These are phyloP conservation scores for Temnothorax ravouxi DNA, from an alignment of 2,888 invertebrate genomes.

Conservation along the genomic window DNA sequence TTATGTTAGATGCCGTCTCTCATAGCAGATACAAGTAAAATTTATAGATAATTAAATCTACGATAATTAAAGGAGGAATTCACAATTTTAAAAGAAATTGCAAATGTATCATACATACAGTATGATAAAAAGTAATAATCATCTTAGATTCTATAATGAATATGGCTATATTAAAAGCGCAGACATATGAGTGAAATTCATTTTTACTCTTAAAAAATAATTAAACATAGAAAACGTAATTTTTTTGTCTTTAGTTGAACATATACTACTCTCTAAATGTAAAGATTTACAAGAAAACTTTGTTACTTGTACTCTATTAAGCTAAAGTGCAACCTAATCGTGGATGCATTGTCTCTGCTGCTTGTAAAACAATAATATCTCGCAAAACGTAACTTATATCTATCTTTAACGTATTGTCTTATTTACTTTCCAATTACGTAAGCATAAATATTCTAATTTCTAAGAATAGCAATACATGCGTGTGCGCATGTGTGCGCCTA, in stretches of 20 bases:
- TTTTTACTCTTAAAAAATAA: constrained; percentile 27
- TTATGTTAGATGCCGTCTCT: constrained; percentile 37
- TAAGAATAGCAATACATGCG: constrained; percentile 49
- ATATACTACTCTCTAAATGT: constrained; percentile 42
- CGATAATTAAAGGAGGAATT: constrained; percentile 7
- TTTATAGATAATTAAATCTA: constrained; percentile 11
- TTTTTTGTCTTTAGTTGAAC: constrained; percentile 8
- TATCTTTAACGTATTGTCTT: constrained; percentile 75
- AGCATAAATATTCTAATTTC: constrained; percentile 70
- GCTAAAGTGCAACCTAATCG: constrained; percentile 48
- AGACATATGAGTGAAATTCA: constrained; percentile 24
- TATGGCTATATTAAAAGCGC: constrained; percentile 40
- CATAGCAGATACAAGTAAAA: constrained; percentile 36
- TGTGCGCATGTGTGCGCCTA: constrained; percentile 2
- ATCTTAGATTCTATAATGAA: constrained; percentile 33
- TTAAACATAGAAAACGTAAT: constrained; percentile 36
- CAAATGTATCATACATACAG: background rate
- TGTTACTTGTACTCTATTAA: constrained; percentile 35
- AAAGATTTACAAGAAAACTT: constrained; percentile 53
- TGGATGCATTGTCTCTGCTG: constrained; percentile 29
- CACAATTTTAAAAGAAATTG: background rate
- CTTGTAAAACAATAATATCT: constrained; percentile 47
- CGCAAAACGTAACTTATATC: constrained; percentile 60
- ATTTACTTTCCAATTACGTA: constrained; percentile 74
- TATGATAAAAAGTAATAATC: constrained; percentile 32